These are phyloP conservation scores for Ceraclea dissimilis DNA, from an alignment of 2,888 invertebrate genomes.

Conservation along the genomic window DNA sequence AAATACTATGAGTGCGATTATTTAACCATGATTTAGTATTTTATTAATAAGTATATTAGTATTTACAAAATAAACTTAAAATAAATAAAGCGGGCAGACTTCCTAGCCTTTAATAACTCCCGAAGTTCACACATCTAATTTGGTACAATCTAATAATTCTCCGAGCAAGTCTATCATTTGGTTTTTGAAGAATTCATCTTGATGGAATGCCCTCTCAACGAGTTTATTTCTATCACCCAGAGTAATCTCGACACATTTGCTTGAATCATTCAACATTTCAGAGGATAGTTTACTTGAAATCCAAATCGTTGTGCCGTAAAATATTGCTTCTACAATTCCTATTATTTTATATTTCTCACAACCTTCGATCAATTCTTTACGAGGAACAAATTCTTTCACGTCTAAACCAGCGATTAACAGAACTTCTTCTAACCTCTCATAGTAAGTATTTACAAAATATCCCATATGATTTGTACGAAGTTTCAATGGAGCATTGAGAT, in stretches of 20 bases:
- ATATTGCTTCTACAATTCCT: conserved; percentile 47
- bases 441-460: conserved; percentile 48
- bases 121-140: too few relatives aligned
- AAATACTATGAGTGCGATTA: too few relatives aligned
- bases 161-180: conserved; percentile 48
- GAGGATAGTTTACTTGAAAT: conserved; percentile 45
- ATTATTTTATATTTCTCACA: conserved; percentile 44
- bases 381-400: conserved; percentile 37
- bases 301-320: conserved; percentile 48
- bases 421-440: conserved; percentile 39
- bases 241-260: conserved; percentile 49
- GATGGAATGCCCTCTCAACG: conserved; percentile 47
- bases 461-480: conserved; percentile 36
- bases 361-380: conserved; percentile 39
- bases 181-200: conserved; percentile 41
- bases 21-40: too few relatives aligned
- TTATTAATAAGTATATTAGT: too few relatives aligned
- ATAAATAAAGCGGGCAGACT: too few relatives aligned
- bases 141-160: conserved; percentile 38
- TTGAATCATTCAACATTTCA: conserved; percentile 40
- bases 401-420: conserved; percentile 37
- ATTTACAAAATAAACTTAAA: too few relatives aligned
- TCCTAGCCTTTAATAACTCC: too few relatives aligned
- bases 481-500: conserved; percentile 44
- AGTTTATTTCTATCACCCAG: conserved; percentile 46